A percentile compares a stretch with the other conserved stretches of the same genome.
phyloP scores from a whole-genome alignment of 2,113 vertebrate species.

The Phrynosoma platyrhinos region DNA sequence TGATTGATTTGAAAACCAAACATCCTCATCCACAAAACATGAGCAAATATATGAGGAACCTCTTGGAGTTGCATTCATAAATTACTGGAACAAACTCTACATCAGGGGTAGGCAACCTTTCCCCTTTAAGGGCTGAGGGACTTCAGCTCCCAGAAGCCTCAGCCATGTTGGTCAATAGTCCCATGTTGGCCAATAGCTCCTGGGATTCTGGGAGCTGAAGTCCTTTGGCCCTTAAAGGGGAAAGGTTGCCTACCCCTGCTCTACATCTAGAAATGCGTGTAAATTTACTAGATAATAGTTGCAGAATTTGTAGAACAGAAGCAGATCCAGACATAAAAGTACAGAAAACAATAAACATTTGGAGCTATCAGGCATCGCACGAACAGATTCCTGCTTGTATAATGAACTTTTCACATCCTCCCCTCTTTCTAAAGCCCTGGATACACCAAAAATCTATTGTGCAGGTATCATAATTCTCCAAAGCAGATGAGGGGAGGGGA shows the following conservation, averaged over 20 bases:
- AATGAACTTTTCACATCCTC: not conserved
- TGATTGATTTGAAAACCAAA: not conserved
- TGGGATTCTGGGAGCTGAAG: no score
- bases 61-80: not conserved
- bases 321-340: not conserved
- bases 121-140: no score
- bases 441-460: not conserved
- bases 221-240: no score
- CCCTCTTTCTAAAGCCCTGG: not conserved
- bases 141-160: no score
- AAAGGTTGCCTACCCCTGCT: no score
- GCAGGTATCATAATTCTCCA: not conserved
- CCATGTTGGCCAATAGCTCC: no score
- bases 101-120: no score
- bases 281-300: no score
- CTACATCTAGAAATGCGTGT: no score
- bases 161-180: no score
- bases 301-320: not conserved
- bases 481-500: not conserved
- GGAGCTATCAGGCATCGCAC: not conserved
- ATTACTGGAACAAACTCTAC: not conserved
- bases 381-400: not conserved
- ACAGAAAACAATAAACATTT: not conserved
- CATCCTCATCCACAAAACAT: not conserved
- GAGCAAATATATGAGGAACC: not conserved